These are phyloP conservation scores for Eurystomus glaucurus DNA, from an alignment of 2,797 vertebrate species.

Conservation along the genomic window DNA sequence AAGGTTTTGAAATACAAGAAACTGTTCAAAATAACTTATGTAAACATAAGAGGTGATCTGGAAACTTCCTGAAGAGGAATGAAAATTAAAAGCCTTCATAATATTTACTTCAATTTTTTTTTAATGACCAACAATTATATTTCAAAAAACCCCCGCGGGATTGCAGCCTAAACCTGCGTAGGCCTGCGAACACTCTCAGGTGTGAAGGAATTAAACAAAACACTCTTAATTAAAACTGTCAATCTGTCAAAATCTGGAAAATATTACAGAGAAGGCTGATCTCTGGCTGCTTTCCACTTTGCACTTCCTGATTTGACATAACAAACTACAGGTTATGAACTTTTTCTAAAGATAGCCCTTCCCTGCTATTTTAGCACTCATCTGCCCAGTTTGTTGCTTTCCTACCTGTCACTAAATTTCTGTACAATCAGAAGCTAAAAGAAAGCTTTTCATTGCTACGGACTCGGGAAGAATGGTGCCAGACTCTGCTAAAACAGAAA, in stretches of 20 bases:
- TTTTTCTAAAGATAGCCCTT: not conserved
- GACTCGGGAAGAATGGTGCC: not conserved
- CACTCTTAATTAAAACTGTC: slow-evolving; percentile 46
- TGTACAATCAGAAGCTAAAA: slow-evolving; percentile 33
- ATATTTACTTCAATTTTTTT: slow-evolving; percentile 13
- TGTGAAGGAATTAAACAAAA: slow-evolving; percentile 36
- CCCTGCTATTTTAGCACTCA: not conserved
- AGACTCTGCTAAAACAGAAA: slow-evolving; percentile 1
- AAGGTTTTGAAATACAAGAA: slow-evolving; percentile 21
- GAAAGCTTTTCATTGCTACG: slow-evolving; percentile 20
- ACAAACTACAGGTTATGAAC: not conserved
- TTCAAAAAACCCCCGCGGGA: not conserved
- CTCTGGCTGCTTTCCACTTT: not conserved
- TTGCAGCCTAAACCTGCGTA: slow-evolving; percentile 6
- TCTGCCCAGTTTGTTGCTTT: not conserved
- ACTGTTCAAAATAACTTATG: not conserved
- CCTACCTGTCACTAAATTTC: slow-evolving; percentile 9
- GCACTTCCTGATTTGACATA: not conserved
- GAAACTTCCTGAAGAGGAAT: slow-evolving; percentile 26
- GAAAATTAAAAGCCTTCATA: slow-evolving; percentile 48
- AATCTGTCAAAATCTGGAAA: slow-evolving; percentile 6
- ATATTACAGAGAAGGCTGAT: not conserved
- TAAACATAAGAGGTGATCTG: not conserved
- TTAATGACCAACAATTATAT: slow-evolving; percentile 44
- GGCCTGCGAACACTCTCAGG: slow-evolving; percentile 30